Conservation (phyloP, 2,888 invertebrate species). For the Eurois occulta region DNA sequence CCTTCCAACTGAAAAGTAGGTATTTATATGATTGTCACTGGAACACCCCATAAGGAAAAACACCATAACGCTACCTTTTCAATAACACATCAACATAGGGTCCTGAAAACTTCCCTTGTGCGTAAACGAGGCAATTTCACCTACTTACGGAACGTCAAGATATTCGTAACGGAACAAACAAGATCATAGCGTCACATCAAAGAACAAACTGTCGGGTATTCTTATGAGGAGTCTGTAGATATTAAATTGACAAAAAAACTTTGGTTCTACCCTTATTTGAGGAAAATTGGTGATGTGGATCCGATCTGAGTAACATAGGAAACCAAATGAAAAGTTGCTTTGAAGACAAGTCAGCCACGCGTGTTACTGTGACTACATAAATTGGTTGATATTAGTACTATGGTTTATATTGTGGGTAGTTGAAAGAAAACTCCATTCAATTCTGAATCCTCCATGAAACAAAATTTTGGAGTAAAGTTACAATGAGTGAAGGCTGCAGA, state of each 20-base stretch:
- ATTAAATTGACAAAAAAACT: conserved; percentile 14
- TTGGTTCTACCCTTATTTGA: conserved; percentile 25
- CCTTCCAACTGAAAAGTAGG: neutral
- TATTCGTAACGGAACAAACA: conserved; percentile 67
- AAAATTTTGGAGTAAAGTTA: too few species aligned
- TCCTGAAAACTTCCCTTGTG: neutral
- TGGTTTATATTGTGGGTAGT: neutral
- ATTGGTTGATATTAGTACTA: neutral
- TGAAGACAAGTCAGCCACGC: neutral
- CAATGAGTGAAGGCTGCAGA: too few species aligned
- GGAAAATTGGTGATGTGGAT: conserved; percentile 16
- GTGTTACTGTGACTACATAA: too few species aligned
- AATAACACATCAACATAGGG: conserved; percentile 31
- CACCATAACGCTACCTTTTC: neutral
- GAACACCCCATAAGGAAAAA: conserved; percentile 14
- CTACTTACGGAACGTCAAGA: conserved; percentile 51
- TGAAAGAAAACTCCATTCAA: neutral
- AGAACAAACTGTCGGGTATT: conserved; percentile 29
- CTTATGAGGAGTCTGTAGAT: conserved; percentile 5
- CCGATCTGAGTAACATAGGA: neutral
- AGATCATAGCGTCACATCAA: conserved; percentile 62
- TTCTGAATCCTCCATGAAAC: too few species aligned
- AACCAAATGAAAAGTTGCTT: neutral
- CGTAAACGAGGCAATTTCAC: conserved; percentile 55
- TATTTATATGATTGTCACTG: neutral